Base-by-base conservation (phyloP, 2,888 invertebrate genomes). In the Mylabris sibirica region DNA sequence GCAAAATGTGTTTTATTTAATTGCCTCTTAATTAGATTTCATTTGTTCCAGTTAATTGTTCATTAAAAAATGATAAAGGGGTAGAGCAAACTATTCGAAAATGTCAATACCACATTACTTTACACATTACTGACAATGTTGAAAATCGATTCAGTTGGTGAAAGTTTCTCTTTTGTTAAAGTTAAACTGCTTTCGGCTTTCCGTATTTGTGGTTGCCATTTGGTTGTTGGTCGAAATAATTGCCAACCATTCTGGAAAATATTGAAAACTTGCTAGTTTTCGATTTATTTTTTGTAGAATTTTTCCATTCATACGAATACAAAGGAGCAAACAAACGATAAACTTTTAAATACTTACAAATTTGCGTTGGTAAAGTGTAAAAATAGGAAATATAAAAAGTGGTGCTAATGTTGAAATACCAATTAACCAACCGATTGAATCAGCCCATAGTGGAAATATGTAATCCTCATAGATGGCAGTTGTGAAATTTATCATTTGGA, bases 371-470 rank as follows among this genome's bases (percentile, higher is more conserved):
- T 80, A 82, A 0, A 89, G 77, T 72, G 87, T 86, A 71, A 86
- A 84, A 20, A 86, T 76, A 0, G 91, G 87, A 30, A 92, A 90
- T 2, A 90, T 80, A 0, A 93, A 91, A 78, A 95, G 89, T 1
- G 93, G 88, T 0, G 89, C 77, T 1, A 95, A 85, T 0, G 94
- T 94, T 1, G 91, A 85, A 1, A 91, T 73, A 0, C 93, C 92
- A 65, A 95, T 89, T 60, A 89, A 79, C 90, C 92, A 92, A 5
- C 94, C 94, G 34, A 94, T 81, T 0, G 86, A 82, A 73, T 92
- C 90, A 14, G 93, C 92, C 88, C 92, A 93, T 12, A 81, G 72
- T 0, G 94, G 94, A 82, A 93, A 95, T 11, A 82, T 80, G 77
- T 93, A 91, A 64, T 85, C 86, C 59, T 88, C 91, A 79, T 93